Evolutionary conservation across 1,140 invertebrate genomes (phyloP).

Genomic region (Piezodorus guildinii): DNA sequence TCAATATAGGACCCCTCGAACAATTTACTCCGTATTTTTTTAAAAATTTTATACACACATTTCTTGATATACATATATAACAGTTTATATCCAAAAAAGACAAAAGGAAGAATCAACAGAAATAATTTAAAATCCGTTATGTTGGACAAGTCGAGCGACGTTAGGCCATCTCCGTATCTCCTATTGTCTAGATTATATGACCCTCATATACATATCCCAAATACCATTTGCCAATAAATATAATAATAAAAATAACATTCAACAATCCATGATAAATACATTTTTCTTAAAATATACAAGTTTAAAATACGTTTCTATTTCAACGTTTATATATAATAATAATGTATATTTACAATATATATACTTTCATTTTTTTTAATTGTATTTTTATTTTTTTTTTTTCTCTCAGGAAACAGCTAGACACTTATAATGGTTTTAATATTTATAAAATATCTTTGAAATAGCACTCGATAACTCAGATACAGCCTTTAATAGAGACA

Average conservation of each 20-base stretch:
- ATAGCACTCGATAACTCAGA: too few species aligned
- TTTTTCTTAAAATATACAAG: slow-evolving; percentile 7
- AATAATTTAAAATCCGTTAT: too few species aligned
- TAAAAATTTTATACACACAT: too few species aligned
- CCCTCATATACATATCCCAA: neutral
- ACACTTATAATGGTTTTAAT: slow-evolving; percentile 1
- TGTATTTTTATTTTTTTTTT: neutral
- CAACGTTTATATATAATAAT: slow-evolving; percentile 7
- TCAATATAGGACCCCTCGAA: too few species aligned
- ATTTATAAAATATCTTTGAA: neutral
- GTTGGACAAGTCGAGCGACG: too few species aligned
- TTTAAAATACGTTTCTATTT: slow-evolving; percentile 4
- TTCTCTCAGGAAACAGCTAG: neutral
- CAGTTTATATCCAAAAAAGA: too few species aligned
- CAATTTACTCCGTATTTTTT: too few species aligned
- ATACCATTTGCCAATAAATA: neutral
- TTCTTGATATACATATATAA: too few species aligned
- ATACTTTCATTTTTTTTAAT: neutral
- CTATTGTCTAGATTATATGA: too few species aligned
- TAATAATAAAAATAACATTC: slow-evolving; percentile 3
- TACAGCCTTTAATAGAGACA: too few species aligned
- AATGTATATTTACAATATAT: slow-evolving; percentile 4
- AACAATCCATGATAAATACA: neutral
- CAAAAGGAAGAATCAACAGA: too few species aligned
- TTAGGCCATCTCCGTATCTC: too few species aligned